These are phyloP conservation scores for Cheilinus undulatus DNA, from an alignment of 2,113 vertebrate genomes.

Conservation along the genomic window DNA sequence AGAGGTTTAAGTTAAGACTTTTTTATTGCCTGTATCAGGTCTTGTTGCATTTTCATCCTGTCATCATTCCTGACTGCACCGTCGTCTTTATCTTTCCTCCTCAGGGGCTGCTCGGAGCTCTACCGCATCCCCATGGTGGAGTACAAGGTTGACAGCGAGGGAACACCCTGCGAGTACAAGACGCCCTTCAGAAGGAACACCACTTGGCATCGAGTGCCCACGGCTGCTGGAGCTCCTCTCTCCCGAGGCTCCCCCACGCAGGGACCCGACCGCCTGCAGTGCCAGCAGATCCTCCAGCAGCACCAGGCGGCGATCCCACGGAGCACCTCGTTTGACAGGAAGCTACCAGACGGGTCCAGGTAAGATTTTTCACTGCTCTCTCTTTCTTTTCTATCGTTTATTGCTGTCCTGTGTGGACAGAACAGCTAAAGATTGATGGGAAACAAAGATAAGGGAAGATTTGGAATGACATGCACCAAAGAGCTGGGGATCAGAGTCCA, in stretches of 20 bases:
- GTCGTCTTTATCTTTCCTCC: background rate
- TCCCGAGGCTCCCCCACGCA: slow-evolving; percentile 91
- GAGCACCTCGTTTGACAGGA: slow-evolving; percentile 96
- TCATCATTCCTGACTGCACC: background rate
- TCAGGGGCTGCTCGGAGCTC: slow-evolving; percentile 95
- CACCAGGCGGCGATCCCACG: slow-evolving; percentile 90
- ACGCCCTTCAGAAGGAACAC: slow-evolving; percentile 97
- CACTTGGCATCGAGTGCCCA: slow-evolving; percentile 95
- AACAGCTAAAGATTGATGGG: too few relatives aligned
- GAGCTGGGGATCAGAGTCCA: too few relatives aligned
- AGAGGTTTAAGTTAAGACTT: too few relatives aligned
- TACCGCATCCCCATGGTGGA: slow-evolving; percentile 98
- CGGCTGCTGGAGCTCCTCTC: slow-evolving; percentile 86
- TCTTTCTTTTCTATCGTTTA: too few relatives aligned
- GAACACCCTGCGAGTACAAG: slow-evolving; percentile 97
- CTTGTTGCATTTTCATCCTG: too few relatives aligned
- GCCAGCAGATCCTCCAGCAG: slow-evolving; percentile 93
- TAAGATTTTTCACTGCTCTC: slow-evolving; percentile 58
- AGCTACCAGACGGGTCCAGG: slow-evolving; percentile 93
- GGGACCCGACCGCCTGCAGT: slow-evolving; percentile 89
- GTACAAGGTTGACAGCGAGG: slow-evolving; percentile 98
- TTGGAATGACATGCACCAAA: too few relatives aligned
- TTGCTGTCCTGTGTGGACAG: too few relatives aligned
- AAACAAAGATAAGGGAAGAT: too few relatives aligned
- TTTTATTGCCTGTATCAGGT: too few relatives aligned